Percentiles rank a stretch among this genome's conserved stretches.
phyloP scores from a whole-genome alignment of 2,797 vertebrate genomes.

The Fringilla coelebs region DNA sequence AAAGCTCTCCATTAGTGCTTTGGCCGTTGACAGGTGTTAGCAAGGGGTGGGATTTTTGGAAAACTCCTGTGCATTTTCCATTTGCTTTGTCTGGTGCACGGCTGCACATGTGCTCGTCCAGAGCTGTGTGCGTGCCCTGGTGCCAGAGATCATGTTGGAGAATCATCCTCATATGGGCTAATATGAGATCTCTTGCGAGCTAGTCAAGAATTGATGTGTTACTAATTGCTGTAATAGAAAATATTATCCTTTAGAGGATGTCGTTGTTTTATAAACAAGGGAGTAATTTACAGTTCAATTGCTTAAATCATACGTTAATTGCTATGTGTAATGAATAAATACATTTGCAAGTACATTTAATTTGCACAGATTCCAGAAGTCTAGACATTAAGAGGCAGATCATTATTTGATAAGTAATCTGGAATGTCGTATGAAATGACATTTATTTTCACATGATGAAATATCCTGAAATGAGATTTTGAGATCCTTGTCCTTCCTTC shows the following conservation, averaged over 20 bases:
- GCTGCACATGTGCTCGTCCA: background rate
- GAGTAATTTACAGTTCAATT: conserved; percentile 36
- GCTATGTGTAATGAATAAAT: conserved; percentile 23
- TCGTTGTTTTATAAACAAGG: conserved; percentile 49
- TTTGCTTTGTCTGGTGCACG: background rate
- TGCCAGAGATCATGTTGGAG: background rate
- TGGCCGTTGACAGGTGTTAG: background rate
- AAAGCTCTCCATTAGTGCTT: background rate
- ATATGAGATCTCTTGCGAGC: background rate
- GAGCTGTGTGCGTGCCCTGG: background rate
- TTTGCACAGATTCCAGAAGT: background rate
- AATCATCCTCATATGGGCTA: background rate
- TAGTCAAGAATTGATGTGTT: conserved; percentile 14
- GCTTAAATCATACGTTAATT: conserved; percentile 37
- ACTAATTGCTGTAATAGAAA: conserved; percentile 40
- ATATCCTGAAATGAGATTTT: conserved; percentile 12
- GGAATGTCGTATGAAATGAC: background rate
- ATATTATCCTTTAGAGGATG: conserved; percentile 15
- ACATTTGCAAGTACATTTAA: conserved; percentile 29
- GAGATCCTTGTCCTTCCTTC: background rate
- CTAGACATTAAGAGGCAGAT: background rate
- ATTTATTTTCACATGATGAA: conserved; percentile 19
- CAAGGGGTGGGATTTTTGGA: background rate
- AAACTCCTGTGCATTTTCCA: background rate
- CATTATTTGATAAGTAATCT: conserved; percentile 32